A percentile compares a stretch with the other conserved stretches of the same genome.
These are phyloP conservation scores for Pollenia amentaria DNA, from an alignment of 2,888 invertebrate species.

Conservation along the genomic window DNA sequence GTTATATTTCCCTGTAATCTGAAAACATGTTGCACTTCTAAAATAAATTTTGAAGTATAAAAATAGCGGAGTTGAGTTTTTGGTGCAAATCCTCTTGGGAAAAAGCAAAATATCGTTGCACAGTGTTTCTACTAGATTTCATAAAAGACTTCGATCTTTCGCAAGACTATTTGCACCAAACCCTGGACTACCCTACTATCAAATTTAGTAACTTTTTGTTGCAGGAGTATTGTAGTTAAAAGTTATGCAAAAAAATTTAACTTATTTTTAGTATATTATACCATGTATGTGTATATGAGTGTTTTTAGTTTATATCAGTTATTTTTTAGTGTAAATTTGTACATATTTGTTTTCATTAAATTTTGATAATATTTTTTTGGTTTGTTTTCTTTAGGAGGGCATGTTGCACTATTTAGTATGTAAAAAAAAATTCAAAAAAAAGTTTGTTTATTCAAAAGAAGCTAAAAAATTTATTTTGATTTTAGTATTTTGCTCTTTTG, in stretches of 20 bases:
- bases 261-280: not conserved
- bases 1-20: no score
- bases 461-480: conserved; percentile 13
- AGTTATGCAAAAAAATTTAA: not conserved
- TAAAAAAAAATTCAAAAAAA: conserved; percentile 29
- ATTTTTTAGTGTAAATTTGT: conserved; percentile 68
- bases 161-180: no score
- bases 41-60: no score
- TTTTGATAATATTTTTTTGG: conserved; percentile 30
- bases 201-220: conserved; percentile 36
- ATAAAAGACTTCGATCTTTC: no score
- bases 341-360: conserved; percentile 36
- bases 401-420: conserved; percentile 39
- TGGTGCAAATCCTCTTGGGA: no score
- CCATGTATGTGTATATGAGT: not conserved
- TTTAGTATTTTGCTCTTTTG: conserved; percentile 7
- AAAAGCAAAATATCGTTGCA: no score
- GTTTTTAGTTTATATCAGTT: not conserved
- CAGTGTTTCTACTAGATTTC: no score
- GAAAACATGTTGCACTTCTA: no score
- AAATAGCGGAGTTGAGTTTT: no score
- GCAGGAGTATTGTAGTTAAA: not conserved
- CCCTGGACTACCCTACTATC: not conserved
- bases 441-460: conserved; percentile 14
- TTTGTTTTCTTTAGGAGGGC: conserved; percentile 63